phyloP scores from a whole-genome alignment of 1,140 invertebrate genomes.

The Papilio xuthus region DNA sequence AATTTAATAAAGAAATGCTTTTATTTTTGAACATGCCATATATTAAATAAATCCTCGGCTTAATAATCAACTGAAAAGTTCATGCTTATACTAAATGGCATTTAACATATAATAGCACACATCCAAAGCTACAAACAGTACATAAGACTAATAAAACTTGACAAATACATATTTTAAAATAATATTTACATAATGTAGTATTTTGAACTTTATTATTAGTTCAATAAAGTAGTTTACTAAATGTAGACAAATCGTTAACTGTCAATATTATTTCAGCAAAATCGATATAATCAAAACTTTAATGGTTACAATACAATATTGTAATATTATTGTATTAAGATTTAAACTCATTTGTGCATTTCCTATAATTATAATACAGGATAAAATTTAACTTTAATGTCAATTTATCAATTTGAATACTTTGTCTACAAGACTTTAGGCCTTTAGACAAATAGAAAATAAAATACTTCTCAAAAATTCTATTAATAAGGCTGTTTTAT shows the following conservation, averaged over 20 bases:
- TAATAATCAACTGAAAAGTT: neutral
- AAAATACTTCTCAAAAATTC: neutral
- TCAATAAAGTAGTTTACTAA: too few species aligned
- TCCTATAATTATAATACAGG: neutral
- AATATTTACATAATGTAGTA: slow-evolving; percentile 14
- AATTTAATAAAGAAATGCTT: neutral
- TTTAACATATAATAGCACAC: slow-evolving; percentile 20
- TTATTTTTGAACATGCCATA: slow-evolving; percentile 20
- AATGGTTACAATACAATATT: neutral
- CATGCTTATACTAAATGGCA: slow-evolving; percentile 18
- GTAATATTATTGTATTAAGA: too few species aligned
- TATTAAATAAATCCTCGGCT: neutral
- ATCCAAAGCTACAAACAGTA: slow-evolving; percentile 16
- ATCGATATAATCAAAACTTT: neutral
- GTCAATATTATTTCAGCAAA: neutral
- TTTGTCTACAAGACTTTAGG: neutral
- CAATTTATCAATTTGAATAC: neutral
- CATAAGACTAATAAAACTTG: neutral
- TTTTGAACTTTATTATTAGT: neutral
- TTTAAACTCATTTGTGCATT: slow-evolving; percentile 1
- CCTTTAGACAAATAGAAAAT: neutral
- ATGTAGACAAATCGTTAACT: neutral
- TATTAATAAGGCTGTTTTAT: neutral
- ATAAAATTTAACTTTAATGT: neutral
- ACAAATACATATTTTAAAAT: slow-evolving; percentile 12